Evolutionary conservation across 2,888 invertebrate genomes (phyloP).

Genomic region (Drosophila birchii): DNA sequence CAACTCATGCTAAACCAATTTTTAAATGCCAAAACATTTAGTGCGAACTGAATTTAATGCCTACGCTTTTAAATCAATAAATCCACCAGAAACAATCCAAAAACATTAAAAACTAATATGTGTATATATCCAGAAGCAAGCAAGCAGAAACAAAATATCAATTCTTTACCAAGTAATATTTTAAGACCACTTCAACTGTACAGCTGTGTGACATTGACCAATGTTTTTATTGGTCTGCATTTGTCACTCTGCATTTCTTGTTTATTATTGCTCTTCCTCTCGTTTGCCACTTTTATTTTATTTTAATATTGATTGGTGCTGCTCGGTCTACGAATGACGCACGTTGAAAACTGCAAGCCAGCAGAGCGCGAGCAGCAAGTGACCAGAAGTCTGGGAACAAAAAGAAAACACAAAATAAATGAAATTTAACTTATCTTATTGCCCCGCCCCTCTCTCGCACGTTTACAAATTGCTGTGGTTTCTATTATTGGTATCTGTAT

Average conservation of each 20-base stretch:
- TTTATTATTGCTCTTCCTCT: constrained; percentile 29
- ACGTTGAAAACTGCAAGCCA: constrained; percentile 57
- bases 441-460: constrained; percentile 52
- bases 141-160: neutral
- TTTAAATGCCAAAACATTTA: neutral
- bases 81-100: neutral
- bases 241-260: constrained; percentile 37
- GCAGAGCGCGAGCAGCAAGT: constrained; percentile 35
- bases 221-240: constrained; percentile 40
- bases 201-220: constrained; percentile 34
- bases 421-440: constrained; percentile 41
- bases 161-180: neutral
- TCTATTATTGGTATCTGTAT: constrained; percentile 36
- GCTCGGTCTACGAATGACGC: constrained; percentile 61
- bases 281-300: constrained; percentile 14
- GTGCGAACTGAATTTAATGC: neutral
- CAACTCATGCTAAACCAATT: too few relatives aligned
- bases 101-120: neutral
- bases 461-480: constrained; percentile 52
- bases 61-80: neutral
- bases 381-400: constrained; percentile 37
- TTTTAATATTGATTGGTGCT: constrained; percentile 44
- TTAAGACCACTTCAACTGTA: constrained; percentile 16
- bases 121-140: neutral
- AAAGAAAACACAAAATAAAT: constrained; percentile 29